phyloP scores from a whole-genome alignment of 2,888 invertebrate species.

The Stenurella melanura region DNA sequence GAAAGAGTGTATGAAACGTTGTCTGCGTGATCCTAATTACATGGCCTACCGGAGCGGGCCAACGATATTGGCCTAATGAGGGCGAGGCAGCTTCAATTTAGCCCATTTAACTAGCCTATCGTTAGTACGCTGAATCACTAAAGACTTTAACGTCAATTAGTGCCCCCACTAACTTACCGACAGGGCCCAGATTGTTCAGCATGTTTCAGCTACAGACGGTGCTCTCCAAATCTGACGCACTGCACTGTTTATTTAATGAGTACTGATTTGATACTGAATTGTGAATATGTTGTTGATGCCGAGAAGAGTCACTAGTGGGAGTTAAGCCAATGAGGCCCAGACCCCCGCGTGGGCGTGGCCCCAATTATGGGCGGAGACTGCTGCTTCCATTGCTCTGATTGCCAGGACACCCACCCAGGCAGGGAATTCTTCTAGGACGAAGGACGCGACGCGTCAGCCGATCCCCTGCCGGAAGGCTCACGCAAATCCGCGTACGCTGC shows the following conservation, averaged over 20 bases:
- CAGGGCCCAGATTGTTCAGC: constrained; percentile 73
- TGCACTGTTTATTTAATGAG: constrained; percentile 75
- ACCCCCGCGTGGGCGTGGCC: constrained; percentile 65
- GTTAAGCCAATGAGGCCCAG: constrained; percentile 68
- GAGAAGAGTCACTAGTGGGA: constrained; percentile 68
- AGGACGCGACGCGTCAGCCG: constrained; percentile 43
- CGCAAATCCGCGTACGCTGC: constrained; percentile 48
- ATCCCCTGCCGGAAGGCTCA: constrained; percentile 44
- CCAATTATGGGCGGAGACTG: constrained; percentile 60
- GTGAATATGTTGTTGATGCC: constrained; percentile 72
- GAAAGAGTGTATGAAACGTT: constrained; percentile 60
- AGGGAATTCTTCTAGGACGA: constrained; percentile 45
- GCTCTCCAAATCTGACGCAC: constrained; percentile 66
- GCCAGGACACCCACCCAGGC: constrained; percentile 48
- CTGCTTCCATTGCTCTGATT: constrained; percentile 59
- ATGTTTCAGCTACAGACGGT: constrained; percentile 61
- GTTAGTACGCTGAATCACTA: constrained; percentile 73
- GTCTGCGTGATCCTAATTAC: constrained; percentile 69
- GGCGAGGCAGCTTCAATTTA: constrained; percentile 74
- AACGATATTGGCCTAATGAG: constrained; percentile 73
- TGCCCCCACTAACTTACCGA: constrained; percentile 73
- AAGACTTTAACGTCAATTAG: constrained; percentile 74
- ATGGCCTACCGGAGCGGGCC: constrained; percentile 72
- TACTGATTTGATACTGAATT: constrained; percentile 75
- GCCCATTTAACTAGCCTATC: constrained; percentile 74